These are phyloP conservation scores for Mormyrops attenuatus DNA, from an alignment of 2,797 vertebrate genomes.

Conservation along the genomic window DNA sequence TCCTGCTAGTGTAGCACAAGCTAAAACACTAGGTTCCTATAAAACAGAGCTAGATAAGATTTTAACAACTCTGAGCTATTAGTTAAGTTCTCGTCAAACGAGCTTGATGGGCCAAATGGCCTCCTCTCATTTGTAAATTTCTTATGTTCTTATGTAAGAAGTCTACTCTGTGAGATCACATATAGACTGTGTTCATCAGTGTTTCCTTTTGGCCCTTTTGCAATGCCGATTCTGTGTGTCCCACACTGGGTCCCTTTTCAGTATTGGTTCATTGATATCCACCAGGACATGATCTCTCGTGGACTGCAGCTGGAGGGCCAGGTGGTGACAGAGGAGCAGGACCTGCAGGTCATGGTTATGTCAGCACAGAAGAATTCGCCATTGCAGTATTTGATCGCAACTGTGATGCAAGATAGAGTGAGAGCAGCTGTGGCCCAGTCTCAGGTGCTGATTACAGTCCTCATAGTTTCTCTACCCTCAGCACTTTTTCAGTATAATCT, in stretches of 20 bases:
- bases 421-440: constrained; percentile 63
- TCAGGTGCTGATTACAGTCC: constrained; percentile 46
- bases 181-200: background rate
- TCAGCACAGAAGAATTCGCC: constrained; percentile 62
- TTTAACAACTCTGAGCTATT: too few species aligned
- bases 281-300: constrained; percentile 71
- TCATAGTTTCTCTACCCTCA: background rate
- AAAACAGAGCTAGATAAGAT: too few species aligned
- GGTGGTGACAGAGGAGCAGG: constrained; percentile 73
- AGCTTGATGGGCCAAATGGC: too few species aligned
- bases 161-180: background rate
- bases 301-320: constrained; percentile 74
- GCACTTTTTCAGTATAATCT: background rate
- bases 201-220: background rate
- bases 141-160: background rate
- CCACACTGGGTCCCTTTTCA: background rate
- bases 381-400: constrained; percentile 60
- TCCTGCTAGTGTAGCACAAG: too few species aligned
- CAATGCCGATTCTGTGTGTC: background rate
- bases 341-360: constrained; percentile 64
- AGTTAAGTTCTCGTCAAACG: too few species aligned
- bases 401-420: constrained; percentile 66
- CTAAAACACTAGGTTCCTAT: too few species aligned
- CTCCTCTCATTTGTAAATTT: too few species aligned
- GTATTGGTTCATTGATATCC: constrained; percentile 27